A percentile compares a stretch with the other conserved stretches of the same genome.
phyloP scores from a whole-genome alignment of 2,888 invertebrate genomes.

The Parnassius smintheus region DNA sequence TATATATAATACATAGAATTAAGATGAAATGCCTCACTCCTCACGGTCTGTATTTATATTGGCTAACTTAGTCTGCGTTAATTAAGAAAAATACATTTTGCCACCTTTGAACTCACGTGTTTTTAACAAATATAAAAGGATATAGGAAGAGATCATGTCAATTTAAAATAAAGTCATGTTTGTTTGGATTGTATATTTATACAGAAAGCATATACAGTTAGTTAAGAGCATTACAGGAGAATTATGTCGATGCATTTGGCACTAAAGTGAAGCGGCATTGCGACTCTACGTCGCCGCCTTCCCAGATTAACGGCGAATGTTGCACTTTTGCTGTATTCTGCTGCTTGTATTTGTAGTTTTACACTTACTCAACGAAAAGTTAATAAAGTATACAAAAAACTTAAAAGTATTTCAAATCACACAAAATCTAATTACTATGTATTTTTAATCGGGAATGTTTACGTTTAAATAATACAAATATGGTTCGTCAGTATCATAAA shows the following conservation, averaged over 20 bases:
- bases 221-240: conserved; percentile 53
- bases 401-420: too few relatives aligned
- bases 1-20: too few relatives aligned
- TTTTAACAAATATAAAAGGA: background rate
- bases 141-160: background rate
- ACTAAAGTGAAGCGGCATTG: conserved; percentile 43
- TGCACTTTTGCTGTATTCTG: conserved; percentile 30
- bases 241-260: conserved; percentile 60
- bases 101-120: too few relatives aligned
- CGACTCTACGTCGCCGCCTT: conserved; percentile 40
- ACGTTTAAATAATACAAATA: conserved; percentile 67
- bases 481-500: conserved; percentile 76
- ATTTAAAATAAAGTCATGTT: conserved; percentile 2
- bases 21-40: too few relatives aligned
- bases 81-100: too few relatives aligned
- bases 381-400: too few relatives aligned
- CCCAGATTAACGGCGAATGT: conserved; percentile 34
- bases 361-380: too few relatives aligned
- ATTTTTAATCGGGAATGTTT: conserved; percentile 37
- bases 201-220: conserved; percentile 42
- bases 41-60: too few relatives aligned
- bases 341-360: too few relatives aligned
- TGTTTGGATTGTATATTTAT: conserved; percentile 32
- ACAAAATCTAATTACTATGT: too few relatives aligned
- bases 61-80: too few relatives aligned